phyloP scores from a whole-genome alignment of 2,113 vertebrate species.

The Fregetta grallaria region DNA sequence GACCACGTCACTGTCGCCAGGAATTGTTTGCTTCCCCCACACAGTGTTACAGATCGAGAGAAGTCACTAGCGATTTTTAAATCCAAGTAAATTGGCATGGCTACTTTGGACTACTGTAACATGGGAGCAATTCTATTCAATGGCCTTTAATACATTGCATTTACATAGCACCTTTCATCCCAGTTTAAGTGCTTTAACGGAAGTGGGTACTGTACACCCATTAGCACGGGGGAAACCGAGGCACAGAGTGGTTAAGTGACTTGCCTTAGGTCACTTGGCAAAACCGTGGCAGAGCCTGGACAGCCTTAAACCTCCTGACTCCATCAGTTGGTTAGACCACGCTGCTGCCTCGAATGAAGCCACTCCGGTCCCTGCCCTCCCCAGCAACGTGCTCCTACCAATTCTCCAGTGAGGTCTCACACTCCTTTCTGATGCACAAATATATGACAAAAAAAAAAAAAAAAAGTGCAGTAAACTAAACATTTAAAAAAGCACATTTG shows the following conservation, averaged over 20 bases:
- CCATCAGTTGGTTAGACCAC: neutral
- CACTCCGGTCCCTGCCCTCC: constrained; percentile 2
- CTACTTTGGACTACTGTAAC: neutral
- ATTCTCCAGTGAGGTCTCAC: constrained; percentile 23
- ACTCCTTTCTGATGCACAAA: constrained; percentile 9
- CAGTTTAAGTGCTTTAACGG: constrained; percentile 26
- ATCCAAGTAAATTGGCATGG: neutral
- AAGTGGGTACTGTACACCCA: neutral
- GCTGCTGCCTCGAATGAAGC: neutral
- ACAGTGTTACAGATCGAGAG: neutral
- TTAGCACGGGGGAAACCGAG: neutral
- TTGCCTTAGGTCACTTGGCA: neutral
- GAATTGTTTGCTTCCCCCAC: neutral
- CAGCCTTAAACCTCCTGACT: constrained; percentile 26
- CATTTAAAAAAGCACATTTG: constrained; percentile 64
- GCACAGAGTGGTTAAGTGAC: constrained; percentile 46
- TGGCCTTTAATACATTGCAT: constrained; percentile 26
- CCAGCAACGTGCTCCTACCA: neutral
- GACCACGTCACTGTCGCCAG: neutral
- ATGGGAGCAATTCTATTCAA: constrained; percentile 4
- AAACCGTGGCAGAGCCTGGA: neutral
- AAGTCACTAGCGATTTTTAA: neutral
- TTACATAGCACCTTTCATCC: constrained; percentile 63
- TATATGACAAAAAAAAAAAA: neutral
- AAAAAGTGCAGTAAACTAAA: constrained; percentile 54